Evolutionary conservation across 2,888 invertebrate species (phyloP).

Genomic region (Drosophila recens): DNA sequence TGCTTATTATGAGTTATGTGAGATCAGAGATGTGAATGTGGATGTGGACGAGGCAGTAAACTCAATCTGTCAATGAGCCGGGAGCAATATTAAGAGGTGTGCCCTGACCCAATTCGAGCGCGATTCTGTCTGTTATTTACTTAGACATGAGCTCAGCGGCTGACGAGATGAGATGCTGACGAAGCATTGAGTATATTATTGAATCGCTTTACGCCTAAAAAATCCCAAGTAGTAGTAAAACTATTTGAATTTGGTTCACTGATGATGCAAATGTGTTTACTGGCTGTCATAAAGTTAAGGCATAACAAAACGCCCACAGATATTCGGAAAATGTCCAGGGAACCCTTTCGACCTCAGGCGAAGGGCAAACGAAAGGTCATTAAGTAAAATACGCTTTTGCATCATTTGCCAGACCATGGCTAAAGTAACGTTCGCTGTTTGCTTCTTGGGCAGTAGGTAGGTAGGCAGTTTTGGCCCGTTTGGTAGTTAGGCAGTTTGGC

Average conservation of each 20-base stretch:
- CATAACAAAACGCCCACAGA: constrained; percentile 54
- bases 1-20: constrained; percentile 60
- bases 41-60: constrained; percentile 35
- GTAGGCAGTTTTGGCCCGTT: constrained; percentile 1
- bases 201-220: constrained; percentile 27
- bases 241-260: constrained; percentile 25
- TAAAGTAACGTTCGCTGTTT: constrained; percentile 24
- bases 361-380: constrained; percentile 37
- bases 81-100: constrained; percentile 69
- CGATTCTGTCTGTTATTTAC: constrained; percentile 60
- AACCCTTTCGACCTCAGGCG: constrained; percentile 44
- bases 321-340: neutral
- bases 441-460: constrained; percentile 27
- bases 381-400: constrained; percentile 57
- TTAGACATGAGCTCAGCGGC: constrained; percentile 66
- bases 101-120: constrained; percentile 71
- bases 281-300: constrained; percentile 32
- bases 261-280: constrained; percentile 45
- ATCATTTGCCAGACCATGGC: constrained; percentile 54
- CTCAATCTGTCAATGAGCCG: constrained; percentile 51
- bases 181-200: constrained; percentile 49
- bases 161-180: constrained; percentile 17
- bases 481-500: neutral
- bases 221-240: constrained; percentile 42
- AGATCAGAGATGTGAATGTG: constrained; percentile 29